Evolutionary conservation across 2,797 vertebrate genomes (phyloP).

Genomic region (Alectoris magna): DNA sequence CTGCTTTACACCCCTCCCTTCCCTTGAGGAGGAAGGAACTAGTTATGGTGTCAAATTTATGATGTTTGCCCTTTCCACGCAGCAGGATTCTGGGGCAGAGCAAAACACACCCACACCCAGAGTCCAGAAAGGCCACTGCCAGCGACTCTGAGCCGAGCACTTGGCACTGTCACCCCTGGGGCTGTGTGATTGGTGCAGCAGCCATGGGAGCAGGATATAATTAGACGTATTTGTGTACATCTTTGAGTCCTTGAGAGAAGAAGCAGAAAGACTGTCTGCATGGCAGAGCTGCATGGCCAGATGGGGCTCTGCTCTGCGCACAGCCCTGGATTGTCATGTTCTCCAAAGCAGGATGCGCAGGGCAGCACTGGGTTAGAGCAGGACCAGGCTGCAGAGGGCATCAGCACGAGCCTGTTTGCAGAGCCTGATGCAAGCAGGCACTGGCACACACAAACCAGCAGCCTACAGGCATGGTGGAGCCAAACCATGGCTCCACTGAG

Average conservation of each 20-base stretch:
- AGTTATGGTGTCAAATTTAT: not conserved
- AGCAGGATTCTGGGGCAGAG: not conserved
- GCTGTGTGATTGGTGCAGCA: constrained; percentile 22
- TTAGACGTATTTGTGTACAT: constrained; percentile 63
- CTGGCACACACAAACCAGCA: not conserved
- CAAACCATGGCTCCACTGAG: not conserved
- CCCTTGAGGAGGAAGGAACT: not conserved
- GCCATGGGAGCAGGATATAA: constrained; percentile 56
- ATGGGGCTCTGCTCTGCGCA: constrained; percentile 30
- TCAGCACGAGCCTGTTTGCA: not conserved
- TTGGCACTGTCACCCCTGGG: constrained; percentile 10
- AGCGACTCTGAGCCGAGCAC: constrained; percentile 6
- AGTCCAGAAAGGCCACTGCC: not conserved
- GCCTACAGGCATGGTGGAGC: not conserved
- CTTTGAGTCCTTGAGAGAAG: constrained; percentile 61
- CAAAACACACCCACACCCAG: not conserved
- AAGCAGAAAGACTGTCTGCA: constrained; percentile 50
- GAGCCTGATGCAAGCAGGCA: not conserved
- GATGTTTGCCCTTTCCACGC: not conserved
- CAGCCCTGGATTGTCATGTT: not conserved
- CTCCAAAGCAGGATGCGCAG: not conserved
- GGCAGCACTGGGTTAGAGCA: not conserved
- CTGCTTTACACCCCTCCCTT: not conserved
- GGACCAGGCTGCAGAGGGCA: not conserved
- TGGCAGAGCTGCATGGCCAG: not conserved